Conservation (phyloP, 2,113 vertebrate genomes). For the Telmatochromis brichardi region DNA sequence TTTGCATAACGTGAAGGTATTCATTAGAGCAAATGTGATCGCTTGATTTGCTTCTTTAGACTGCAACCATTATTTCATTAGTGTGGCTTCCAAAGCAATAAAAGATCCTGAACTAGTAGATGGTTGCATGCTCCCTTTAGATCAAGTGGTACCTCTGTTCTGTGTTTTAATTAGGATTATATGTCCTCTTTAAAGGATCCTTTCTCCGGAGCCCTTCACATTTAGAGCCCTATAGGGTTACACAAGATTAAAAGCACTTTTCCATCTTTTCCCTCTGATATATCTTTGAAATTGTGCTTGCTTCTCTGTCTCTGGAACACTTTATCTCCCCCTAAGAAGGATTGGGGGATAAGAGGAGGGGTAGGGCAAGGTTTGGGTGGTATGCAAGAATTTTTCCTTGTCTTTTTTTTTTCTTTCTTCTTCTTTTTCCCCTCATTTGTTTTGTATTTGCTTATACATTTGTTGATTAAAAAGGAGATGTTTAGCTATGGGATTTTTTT, state of each 20-base stretch:
- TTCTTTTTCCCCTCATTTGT: constrained; percentile 11
- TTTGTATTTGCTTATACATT: constrained; percentile 25
- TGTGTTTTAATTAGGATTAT: constrained; percentile 70
- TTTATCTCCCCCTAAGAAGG: constrained; percentile 51
- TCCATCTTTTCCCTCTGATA: constrained; percentile 63
- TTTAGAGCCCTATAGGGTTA: constrained; percentile 66
- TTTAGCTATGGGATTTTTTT: constrained; percentile 32
- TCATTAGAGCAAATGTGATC: constrained; percentile 20
- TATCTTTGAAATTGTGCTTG: constrained; percentile 65
- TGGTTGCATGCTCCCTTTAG: constrained; percentile 25
- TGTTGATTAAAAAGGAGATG: constrained; percentile 22
- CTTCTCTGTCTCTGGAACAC: constrained; percentile 63
- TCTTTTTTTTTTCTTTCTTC: rapidly evolving
- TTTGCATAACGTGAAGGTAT: not conserved
- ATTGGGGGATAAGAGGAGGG: constrained; percentile 32
- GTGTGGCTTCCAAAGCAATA: constrained; percentile 36
- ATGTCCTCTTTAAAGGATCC: constrained; percentile 64
- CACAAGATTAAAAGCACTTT: constrained; percentile 71
- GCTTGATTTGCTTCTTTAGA: constrained; percentile 34
- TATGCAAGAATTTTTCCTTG: not conserved
- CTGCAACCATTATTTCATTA: constrained; percentile 42
- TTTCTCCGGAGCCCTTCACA: constrained; percentile 49
- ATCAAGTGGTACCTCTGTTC: constrained; percentile 56
- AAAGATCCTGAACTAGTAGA: constrained; percentile 21
- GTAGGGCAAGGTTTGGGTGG: constrained; percentile 4